phyloP scores from a whole-genome alignment of 2,888 invertebrate species.

The Caenorhabditis becei region DNA sequence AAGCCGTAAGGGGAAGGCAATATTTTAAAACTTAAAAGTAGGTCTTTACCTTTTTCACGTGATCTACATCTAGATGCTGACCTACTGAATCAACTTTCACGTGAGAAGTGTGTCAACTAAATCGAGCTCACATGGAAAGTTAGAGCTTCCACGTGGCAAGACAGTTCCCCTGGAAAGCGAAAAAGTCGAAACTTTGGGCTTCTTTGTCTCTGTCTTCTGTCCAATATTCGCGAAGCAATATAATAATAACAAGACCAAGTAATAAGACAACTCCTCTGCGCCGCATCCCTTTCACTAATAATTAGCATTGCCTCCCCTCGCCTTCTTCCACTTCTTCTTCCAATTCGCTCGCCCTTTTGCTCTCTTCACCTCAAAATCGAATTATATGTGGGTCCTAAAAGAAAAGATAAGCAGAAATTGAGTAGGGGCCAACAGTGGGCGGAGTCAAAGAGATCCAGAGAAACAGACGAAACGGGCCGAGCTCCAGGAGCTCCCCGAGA shows the following conservation, averaged over 20 bases:
- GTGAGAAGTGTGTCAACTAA: no score
- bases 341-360: background rate
- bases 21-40: no score
- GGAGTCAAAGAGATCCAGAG: slow-evolving; percentile 10
- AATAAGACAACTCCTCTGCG: slow-evolving; percentile 9
- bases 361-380: slow-evolving; percentile 10
- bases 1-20: no score
- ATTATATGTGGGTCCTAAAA: background rate
- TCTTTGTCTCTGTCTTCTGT: no score
- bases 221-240: slow-evolving; percentile 1
- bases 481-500: background rate
- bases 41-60: no score
- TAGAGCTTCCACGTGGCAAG: no score
- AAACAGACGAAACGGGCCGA: background rate
- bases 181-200: no score
- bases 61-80: no score
- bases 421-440: slow-evolving; percentile 3
- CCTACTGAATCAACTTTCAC: no score
- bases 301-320: slow-evolving; percentile 4
- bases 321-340: slow-evolving; percentile 16
- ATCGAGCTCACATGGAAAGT: no score
- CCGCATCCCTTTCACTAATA: background rate
- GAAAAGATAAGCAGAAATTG: slow-evolving; percentile 5
- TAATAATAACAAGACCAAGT: slow-evolving; percentile 3
- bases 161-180: no score